Evolutionary conservation across 1,140 invertebrate genomes (phyloP), one percentile per base, ranked within the genome.

Genomic region (Aethina tumida): DNA sequence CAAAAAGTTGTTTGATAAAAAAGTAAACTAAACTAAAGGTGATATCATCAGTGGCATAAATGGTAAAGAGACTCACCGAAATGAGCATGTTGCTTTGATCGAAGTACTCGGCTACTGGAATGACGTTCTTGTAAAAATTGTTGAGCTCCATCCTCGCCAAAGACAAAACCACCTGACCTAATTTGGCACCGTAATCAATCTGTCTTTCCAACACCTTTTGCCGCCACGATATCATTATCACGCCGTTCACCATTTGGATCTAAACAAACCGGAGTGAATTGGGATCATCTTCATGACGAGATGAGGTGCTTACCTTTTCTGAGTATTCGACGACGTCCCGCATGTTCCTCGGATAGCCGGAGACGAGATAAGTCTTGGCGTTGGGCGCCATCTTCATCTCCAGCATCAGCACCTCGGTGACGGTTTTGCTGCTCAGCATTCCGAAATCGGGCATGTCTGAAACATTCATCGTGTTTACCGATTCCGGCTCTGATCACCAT

Each of bases 291-390:
- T 26, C 24, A 3, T 26, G 4, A 13, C 14, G 13, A 26, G 2
- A 3, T 26, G 28, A 2, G 14, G 31, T 49, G 49, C 58, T 67
- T 67, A 90, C 87, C 74, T 89, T 91, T 58, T 89, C 83, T 0
- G 84, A 82, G 59, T 91, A 91, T 61, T 90, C 86, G 0, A 89
- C 85, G 2, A 90, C 83, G 56, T 92, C 87, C 28, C 84, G 67
- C 85, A 90, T 89, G 46, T 83, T 88, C 33, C 92, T 72, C 9
- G 92, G 95, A 71, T 95, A 97, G 25, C 94, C 94, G 40, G 93
- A 94, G 14, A 98, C 83, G 10, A 98, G 73, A 66, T 91, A 95
- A 3, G 90, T 90, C 64, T 87, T 90, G 26, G 90, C 84, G 37
- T 77, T 80, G 31, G 81, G 80, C 36, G 85, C 77, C 77, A 90